These are phyloP conservation scores for Cryptocheilus praepositus DNA, from an alignment of 2,888 invertebrate species.

Conservation along the genomic window DNA sequence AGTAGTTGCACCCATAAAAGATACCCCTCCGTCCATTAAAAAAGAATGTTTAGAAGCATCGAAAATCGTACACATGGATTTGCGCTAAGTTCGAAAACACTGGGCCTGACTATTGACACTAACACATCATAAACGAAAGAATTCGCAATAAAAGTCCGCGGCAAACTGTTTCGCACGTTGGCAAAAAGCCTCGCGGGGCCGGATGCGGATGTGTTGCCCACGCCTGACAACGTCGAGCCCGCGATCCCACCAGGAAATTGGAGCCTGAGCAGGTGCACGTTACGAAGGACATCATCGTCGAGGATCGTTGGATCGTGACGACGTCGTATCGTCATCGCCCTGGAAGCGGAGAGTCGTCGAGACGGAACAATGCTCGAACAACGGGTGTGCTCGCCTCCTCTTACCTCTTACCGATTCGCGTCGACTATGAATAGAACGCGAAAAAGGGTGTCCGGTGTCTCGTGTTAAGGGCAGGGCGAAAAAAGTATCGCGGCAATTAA, in stretches of 20 bases:
- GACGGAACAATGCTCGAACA: conserved; percentile 36
- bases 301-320: conserved; percentile 29
- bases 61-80: no score
- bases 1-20: no score
- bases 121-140: no score
- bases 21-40: no score
- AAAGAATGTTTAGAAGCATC: no score
- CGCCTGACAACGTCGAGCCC: conserved; percentile 6
- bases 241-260: conserved; percentile 34
- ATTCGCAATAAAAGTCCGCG: no score
- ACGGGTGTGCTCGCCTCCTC: conserved; percentile 10
- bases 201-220: conserved; percentile 10
- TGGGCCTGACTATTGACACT: no score
- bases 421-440: conserved; percentile 32
- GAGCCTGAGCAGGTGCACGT: conserved; percentile 48
- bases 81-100: no score
- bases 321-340: conserved; percentile 23
- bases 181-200: no score
- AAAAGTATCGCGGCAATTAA: conserved; percentile 63
- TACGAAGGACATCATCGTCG: conserved; percentile 42
- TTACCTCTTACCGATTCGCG: conserved; percentile 20
- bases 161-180: neutral
- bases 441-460: conserved; percentile 37
- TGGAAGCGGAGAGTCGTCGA: conserved; percentile 31
- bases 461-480: conserved; percentile 23